Conservation (phyloP, 1,140 invertebrate species). For the Coenobita brevimanus region DNA sequence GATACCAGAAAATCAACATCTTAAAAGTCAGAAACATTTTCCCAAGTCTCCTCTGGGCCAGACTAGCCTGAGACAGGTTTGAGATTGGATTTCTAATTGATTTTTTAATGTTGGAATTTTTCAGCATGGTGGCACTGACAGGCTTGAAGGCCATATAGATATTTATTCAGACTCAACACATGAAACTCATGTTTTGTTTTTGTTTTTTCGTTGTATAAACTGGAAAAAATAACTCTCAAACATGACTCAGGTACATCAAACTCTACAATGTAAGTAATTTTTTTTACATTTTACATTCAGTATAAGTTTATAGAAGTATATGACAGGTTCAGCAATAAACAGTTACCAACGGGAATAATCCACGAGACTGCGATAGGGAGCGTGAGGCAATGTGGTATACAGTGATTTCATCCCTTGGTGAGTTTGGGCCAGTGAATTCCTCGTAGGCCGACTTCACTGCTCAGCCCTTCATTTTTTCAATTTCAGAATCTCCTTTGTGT, state of each 20-base stretch:
- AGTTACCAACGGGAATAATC: constrained; percentile 21
- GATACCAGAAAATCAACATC: constrained; percentile 16
- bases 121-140: background rate
- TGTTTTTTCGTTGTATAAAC: constrained; percentile 25
- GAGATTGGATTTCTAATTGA: constrained; percentile 44
- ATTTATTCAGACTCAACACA: too few species aligned
- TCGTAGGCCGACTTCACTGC: too few species aligned
- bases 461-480: too few species aligned
- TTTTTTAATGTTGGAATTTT: constrained; percentile 16
- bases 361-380: background rate
- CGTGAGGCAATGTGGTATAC: background rate
- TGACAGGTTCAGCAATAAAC: constrained; percentile 55
- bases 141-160: background rate
- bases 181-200: too few species aligned
- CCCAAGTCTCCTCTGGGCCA: background rate
- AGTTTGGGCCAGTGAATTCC: too few species aligned
- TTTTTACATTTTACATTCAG: constrained; percentile 35
- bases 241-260: constrained; percentile 57
- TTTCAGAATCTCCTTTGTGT: too few species aligned
- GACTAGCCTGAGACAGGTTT: constrained; percentile 59
- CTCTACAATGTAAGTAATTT: constrained; percentile 21
- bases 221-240: constrained; percentile 47
- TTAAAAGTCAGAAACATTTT: constrained; percentile 31
- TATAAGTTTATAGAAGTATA: constrained; percentile 55
- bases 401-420: too few species aligned